Evolutionary conservation across 1,140 invertebrate genomes (phyloP), one percentile per base, ranked within the genome.

Genomic region (Elymnias hypermnestra): DNA sequence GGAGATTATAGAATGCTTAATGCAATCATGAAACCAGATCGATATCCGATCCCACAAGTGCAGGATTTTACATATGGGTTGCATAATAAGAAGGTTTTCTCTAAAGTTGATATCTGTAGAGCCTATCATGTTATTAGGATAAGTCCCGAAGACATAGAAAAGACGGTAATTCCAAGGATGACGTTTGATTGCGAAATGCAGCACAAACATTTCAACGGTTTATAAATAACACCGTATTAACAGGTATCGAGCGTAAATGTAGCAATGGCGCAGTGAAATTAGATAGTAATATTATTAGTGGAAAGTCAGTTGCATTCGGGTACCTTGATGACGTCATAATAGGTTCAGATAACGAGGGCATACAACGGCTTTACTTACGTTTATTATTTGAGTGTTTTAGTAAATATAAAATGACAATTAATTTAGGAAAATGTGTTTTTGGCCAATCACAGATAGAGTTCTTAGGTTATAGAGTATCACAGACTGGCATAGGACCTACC

Each of bases 181-280:
- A 37, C 31, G 0, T 45, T 45, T 33, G 22, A 6, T 7, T 45
- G 4, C 15, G 14, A 18, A 45, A 45, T 10, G 42, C 42, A 1
- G 33, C 21, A 1, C 33, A 45, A 12, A 45, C 42, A 0, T 45
- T 45, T 5, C 40, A 43, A 22, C 14, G 40, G 5, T 43, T 43
- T 33, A 13, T 43, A 10, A 12, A 43, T 10, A 35, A 43, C 12
- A 19, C 23, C 3, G 31, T 45, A 17, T 21, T 43, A 8, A 5
- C 5, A 22, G 18, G 26, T 9, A 10, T 43, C 1, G 9, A 43
- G n/a, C n/a, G n/a, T n/a, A 3, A 9, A 29, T 43, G 8, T 43
- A 21, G 13, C 19, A 9, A 1, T 18, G 5, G 7, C 2, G 7
- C 7, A 6, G 9, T 8, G 9, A 8, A 25, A 25, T n/a, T 6